A percentile compares a stretch with the other conserved stretches of the same genome.
Conservation (phyloP, 2,113 vertebrate genomes). For the Dipodomys spectabilis region DNA sequence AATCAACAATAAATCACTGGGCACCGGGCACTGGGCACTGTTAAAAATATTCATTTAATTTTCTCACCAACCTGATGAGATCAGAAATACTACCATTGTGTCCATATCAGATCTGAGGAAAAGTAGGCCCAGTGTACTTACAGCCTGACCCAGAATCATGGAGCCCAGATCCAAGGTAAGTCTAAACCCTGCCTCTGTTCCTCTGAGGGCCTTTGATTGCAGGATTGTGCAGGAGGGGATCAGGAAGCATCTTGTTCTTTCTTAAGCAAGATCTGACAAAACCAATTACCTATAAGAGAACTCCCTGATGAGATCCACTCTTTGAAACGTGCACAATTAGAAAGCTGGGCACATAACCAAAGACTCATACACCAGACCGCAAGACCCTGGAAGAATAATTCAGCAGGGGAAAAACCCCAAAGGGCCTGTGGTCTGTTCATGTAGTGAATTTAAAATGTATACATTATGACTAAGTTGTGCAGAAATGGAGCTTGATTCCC, state of each 20-base stretch:
- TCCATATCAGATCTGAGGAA: not conserved
- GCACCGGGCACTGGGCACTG: too few relatives aligned
- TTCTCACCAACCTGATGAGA: not conserved
- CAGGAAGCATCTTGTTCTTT: slow-evolving; percentile 14
- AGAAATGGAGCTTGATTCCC: slow-evolving; percentile 45
- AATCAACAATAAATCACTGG: not conserved
- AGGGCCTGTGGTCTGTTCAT: slow-evolving; percentile 55
- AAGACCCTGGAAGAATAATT: slow-evolving; percentile 50
- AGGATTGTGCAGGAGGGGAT: not conserved
- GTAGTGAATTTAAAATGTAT: slow-evolving; percentile 58
- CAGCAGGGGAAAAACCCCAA: slow-evolving; percentile 60
- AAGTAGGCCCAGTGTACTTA: not conserved
- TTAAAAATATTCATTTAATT: not conserved
- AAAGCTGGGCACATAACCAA: slow-evolving; percentile 47
- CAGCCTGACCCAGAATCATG: not conserved
- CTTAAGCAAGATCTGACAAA: slow-evolving; percentile 24
- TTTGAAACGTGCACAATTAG: slow-evolving; percentile 59
- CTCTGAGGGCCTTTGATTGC: not conserved
- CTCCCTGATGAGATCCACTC: slow-evolving; percentile 42
- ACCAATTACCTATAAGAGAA: slow-evolving; percentile 29
- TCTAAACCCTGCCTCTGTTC: not conserved
- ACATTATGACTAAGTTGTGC: not conserved
- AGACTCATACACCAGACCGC: not conserved
- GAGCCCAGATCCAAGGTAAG: not conserved
- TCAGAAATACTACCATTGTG: not conserved